Evolutionary conservation across 2,113 vertebrate genomes (phyloP), one percentile per base, ranked within the genome.

Genomic region (Ifrita kowaldi): DNA sequence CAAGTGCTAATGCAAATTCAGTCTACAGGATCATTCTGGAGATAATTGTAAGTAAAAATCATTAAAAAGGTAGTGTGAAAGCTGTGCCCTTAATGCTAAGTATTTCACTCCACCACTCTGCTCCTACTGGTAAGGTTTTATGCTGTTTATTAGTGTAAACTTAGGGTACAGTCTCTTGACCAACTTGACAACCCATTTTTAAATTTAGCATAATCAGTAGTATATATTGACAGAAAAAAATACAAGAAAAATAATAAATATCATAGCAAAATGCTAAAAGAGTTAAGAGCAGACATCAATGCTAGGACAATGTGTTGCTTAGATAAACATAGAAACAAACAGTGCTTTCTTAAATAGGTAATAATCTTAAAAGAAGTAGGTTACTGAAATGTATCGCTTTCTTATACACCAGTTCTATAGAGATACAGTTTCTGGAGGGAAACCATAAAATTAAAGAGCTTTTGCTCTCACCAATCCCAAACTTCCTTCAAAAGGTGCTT

Each of bases 381-480:
- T 74, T 84, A 42, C n/a, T 81, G 69, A 69, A 77, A 74, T 13
- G 7, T 32, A 7, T 32, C 21, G 7, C 11, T 67, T 74, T 87
- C 56, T 64, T 71, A 56, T 71, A 21, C 11, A 27, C 52, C 47
- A 78, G 6, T 81, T 93, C 44, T 81, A 3, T 16, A 35, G 42
- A 77, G 22, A 60, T 69, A 10, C 12, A 69, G 13, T 46, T 86
- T 41, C 21, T 84, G 46, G 77, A 94, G 52, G 16, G 26, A 22
- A 93, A 3, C 14, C 4, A 14, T 75, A 55, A 77, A 70, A 49
- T 47, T 64, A 11, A 57, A 89, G 52, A 75, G 15, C 13, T 91
- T 70, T 75, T 84, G 9, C 16, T 17, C 8, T 82, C 27, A 21
- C 28, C 7, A 69, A 3, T 89, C 22, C 19, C 0, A 0, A 68